These are phyloP conservation scores for Trematomus loennbergii DNA, from an alignment of 2,113 vertebrate genomes.

Conservation along the genomic window DNA sequence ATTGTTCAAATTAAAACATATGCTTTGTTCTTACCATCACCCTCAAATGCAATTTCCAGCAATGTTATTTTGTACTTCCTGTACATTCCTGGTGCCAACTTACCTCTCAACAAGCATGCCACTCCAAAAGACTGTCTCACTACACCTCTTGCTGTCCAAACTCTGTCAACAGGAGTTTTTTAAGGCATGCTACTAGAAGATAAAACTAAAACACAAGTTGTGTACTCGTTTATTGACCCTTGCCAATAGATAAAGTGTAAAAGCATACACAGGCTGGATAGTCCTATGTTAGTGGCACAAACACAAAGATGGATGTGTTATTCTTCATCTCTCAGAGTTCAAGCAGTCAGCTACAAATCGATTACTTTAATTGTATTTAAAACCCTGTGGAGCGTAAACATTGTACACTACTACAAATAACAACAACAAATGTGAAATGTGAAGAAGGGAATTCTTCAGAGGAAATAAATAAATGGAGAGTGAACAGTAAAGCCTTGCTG, in stretches of 20 bases:
- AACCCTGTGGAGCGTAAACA: background rate
- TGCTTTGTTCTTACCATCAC: too few species aligned
- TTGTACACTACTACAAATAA: background rate
- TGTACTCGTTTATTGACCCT: too few species aligned
- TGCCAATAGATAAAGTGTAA: too few species aligned
- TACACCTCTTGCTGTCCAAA: background rate
- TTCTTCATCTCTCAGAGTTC: background rate
- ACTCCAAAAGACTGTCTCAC: background rate
- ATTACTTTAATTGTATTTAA: too few species aligned
- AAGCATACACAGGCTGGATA: too few species aligned
- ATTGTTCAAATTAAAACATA: too few species aligned
- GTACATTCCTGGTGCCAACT: background rate
- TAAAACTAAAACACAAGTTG: too few species aligned
- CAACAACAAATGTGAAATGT: background rate
- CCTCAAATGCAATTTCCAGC: background rate
- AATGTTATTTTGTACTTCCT: background rate
- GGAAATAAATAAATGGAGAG: background rate
- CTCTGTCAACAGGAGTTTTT: background rate
- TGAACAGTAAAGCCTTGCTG: background rate
- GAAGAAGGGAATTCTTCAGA: background rate
- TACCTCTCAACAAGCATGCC: background rate
- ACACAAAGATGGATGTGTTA: too few species aligned
- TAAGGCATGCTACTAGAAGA: too few species aligned
- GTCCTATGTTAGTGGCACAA: too few species aligned
- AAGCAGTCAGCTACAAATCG: too few species aligned